Base-by-base conservation (phyloP, 1,140 invertebrate species). In the Xylocopa sonorina region DNA sequence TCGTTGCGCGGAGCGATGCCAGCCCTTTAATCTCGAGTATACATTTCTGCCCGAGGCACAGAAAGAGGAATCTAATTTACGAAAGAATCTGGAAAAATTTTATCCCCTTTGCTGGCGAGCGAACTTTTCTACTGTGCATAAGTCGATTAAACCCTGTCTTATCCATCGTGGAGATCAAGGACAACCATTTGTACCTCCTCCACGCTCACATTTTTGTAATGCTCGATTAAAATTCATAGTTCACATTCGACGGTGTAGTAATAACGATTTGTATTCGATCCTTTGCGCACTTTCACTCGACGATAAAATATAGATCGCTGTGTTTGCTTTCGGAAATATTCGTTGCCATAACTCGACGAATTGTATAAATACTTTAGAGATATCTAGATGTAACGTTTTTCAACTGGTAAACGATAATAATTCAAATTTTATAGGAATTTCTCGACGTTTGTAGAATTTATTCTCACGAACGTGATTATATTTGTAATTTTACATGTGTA, bases 201-300 rank as follows among this genome's bases (percentile, higher is more conserved):
- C 5, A 29, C 16, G n/a, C n/a, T n/a, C 1, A 1, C 9, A n/a
- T n/a, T n/a, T 62, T 41, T 6, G 5, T 27, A 10, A 7, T 3
- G 63, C 55, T 76, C 68, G 21, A 76, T 82, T 38, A 63, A 50
- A n/a, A 82, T 62, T 76, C 55, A 55, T 50, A 41, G 29, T 63
- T 38, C 14, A 34, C 34, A 9, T 2, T 18, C n/a, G n/a, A 76
- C 9, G 10, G 18, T 7, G n/a, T 46, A 18, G 32, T 1, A 24
- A 46, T 57, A 51, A 24, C 10, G 16, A 73, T 73, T 68, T 68
- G 34, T 57, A 78, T 38, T 46, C 55, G 34, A 73, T 72, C 0
- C 10, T n/a, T n/a, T 16, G 18, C 10, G 3, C 46, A 55, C 64
- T 79, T 84, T 84, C 69, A 50, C 46, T 66, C 10, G 38, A 21